These are phyloP conservation scores for Phylloscopus trochilus DNA, from an alignment of 2,113 vertebrate species.

Conservation along the genomic window DNA sequence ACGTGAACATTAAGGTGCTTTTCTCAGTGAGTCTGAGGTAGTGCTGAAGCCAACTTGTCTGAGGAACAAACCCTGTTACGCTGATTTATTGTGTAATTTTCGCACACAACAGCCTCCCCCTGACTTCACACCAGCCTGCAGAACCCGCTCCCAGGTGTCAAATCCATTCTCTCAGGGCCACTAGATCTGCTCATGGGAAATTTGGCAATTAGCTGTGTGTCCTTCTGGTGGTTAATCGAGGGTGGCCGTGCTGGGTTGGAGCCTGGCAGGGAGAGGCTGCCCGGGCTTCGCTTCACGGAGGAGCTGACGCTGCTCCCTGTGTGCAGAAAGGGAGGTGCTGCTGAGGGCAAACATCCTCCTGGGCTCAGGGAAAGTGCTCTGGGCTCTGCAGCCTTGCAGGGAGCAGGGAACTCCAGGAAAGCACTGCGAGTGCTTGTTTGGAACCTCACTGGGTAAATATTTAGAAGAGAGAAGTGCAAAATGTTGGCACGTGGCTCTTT, in stretches of 20 bases:
- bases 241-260: neutral
- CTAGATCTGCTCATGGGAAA: neutral
- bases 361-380: neutral
- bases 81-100: neutral
- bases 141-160: constrained; percentile 10
- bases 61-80: neutral
- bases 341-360: neutral
- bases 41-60: neutral
- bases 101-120: neutral
- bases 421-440: neutral
- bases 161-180: neutral
- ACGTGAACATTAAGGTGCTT: neutral
- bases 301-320: neutral
- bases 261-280: neutral
- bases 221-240: neutral
- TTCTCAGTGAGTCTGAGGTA: neutral
- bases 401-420: neutral
- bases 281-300: neutral
- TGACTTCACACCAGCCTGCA: neutral
- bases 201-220: neutral
- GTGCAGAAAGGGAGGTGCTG: neutral
- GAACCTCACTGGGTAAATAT: neutral
- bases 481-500: neutral
- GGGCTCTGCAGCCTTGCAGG: neutral
- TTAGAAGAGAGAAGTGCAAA: neutral